These are phyloP conservation scores for Hofmannophila pseudospretella DNA, from an alignment of 2,888 invertebrate genomes.

Conservation along the genomic window DNA sequence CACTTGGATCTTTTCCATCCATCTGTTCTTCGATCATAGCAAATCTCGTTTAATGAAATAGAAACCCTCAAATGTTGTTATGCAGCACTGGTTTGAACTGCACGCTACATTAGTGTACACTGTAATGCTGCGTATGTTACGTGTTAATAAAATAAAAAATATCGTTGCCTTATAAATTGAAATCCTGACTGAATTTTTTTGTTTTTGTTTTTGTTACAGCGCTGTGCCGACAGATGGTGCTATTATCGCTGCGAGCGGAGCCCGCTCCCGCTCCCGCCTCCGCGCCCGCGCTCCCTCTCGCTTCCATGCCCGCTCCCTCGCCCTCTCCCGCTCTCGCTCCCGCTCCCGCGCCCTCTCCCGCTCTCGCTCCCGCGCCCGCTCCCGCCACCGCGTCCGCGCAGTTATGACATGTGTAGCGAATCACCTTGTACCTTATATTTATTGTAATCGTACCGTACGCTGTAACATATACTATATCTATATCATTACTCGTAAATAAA, in stretches of 20 bases:
- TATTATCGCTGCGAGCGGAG: conserved; percentile 66
- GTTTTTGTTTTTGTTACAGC: conserved; percentile 57
- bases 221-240: conserved; percentile 74
- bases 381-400: conserved; percentile 41
- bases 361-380: conserved; percentile 34
- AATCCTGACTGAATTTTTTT: too few relatives aligned
- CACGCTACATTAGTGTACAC: too few relatives aligned
- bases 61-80: too few relatives aligned
- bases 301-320: conserved; percentile 20
- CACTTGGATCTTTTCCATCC: too few relatives aligned
- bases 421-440: conserved; percentile 75
- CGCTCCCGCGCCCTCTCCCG: conserved; percentile 42
- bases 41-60: too few relatives aligned
- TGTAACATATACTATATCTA: conserved; percentile 65
- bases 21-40: too few relatives aligned
- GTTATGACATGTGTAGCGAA: conserved; percentile 74
- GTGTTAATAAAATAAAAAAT: too few relatives aligned
- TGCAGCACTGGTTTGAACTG: too few relatives aligned
- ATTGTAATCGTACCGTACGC: conserved; percentile 64
- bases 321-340: conserved; percentile 29
- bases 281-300: conserved; percentile 47
- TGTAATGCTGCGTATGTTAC: too few relatives aligned
- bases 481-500: conserved; percentile 72
- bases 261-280: conserved; percentile 26
- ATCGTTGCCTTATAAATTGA: too few relatives aligned